phyloP scores from a whole-genome alignment of 2,888 invertebrate species.

The Metopia argyrocephala region DNA sequence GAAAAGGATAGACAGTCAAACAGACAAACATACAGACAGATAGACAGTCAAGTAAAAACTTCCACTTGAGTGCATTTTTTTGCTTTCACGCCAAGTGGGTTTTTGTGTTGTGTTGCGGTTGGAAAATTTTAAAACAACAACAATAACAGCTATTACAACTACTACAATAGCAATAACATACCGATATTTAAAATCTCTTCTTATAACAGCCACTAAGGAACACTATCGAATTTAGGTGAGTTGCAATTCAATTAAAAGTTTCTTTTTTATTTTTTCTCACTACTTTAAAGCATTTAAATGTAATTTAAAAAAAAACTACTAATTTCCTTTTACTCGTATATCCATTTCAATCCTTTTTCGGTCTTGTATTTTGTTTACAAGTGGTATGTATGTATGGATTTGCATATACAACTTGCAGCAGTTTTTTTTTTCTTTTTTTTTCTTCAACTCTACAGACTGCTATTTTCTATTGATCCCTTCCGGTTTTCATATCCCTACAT shows the following conservation, averaged over 20 bases:
- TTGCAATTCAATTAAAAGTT: conserved; percentile 51
- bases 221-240: conserved; percentile 49
- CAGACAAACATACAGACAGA: conserved; percentile 15
- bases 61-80: conserved; percentile 56
- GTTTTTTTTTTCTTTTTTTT: neutral
- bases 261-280: neutral
- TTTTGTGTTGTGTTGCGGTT: conserved; percentile 28
- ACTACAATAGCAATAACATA: conserved; percentile 1
- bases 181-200: no score
- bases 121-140: neutral
- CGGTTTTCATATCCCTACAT: conserved; percentile 46
- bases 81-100: conserved; percentile 56
- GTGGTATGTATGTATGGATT: neutral
- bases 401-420: neutral
- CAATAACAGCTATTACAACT: conserved; percentile 16
- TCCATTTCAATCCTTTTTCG: neutral
- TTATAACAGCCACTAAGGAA: neutral
- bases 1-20: conserved; percentile 11
- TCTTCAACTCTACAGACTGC: neutral
- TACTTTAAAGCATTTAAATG: neutral
- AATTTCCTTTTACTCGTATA: neutral
- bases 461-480: conserved; percentile 61
- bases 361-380: conserved; percentile 8
- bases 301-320: neutral
- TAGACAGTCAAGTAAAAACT: conserved; percentile 24